These are phyloP conservation scores for Lamprologus tigripictilis DNA, from an alignment of 2,113 vertebrate genomes.

Conservation along the genomic window DNA sequence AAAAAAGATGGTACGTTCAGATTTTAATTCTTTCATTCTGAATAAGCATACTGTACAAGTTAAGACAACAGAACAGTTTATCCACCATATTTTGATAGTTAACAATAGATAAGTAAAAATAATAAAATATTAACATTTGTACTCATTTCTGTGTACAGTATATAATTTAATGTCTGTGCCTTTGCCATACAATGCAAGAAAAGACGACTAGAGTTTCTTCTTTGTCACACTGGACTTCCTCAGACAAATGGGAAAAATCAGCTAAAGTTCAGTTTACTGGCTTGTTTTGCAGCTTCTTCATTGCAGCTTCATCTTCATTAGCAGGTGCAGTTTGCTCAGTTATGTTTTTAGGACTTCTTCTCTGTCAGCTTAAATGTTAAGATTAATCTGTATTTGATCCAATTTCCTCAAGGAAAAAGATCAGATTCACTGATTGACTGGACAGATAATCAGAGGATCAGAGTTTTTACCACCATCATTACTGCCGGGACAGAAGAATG, in stretches of 20 bases:
- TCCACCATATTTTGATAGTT: not conserved
- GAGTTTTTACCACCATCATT: not conserved
- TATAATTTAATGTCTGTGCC: not conserved
- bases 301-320: not conserved
- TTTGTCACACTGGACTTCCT: not conserved
- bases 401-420: not conserved
- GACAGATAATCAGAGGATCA: not conserved
- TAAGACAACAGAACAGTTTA: not conserved
- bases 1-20: not conserved
- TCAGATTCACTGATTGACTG: not conserved
- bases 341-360: not conserved
- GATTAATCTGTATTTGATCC: not conserved
- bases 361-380: not conserved
- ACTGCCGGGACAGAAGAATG: not conserved
- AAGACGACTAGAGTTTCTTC: not conserved
- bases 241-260: not conserved
- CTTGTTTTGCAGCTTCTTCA: not conserved
- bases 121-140: not conserved
- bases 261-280: not conserved
- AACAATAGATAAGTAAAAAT: not conserved
- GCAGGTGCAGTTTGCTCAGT: not conserved
- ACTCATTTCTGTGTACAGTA: not conserved
- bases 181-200: not conserved
- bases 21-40: not conserved
- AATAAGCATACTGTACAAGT: not conserved